Evolutionary conservation across 2,113 vertebrate species (phyloP).

Genomic region (Clupea harengus): DNA sequence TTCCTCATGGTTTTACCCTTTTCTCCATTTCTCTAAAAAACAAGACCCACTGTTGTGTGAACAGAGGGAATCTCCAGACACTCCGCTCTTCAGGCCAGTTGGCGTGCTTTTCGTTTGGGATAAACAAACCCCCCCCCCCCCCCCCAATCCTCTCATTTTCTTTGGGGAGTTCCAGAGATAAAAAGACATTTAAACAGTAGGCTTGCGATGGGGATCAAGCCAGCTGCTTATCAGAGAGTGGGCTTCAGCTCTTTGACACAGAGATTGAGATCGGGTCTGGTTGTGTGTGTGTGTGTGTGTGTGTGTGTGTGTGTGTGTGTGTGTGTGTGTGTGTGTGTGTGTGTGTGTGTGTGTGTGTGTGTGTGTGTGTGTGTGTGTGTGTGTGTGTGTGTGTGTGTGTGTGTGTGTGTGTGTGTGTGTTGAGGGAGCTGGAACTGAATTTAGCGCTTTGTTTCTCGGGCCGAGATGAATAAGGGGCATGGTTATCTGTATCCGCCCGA

Average conservation of each 20-base stretch:
- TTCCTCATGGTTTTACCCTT: too few relatives aligned
- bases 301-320: not conserved
- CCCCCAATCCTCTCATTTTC: not conserved
- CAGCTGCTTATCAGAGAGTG: conserved; percentile 38
- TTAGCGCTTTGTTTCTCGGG: not conserved
- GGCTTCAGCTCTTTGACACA: conserved; percentile 28
- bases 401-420: not conserved
- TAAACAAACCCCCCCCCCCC: not conserved
- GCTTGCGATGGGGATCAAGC: conserved; percentile 32
- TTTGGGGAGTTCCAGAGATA: conserved; percentile 15
- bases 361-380: not conserved
- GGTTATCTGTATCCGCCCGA: not conserved
- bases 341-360: not conserved
- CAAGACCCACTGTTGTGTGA: not conserved
- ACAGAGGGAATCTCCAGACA: conserved; percentile 57
- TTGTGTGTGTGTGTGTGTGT: not conserved
- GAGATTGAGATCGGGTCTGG: conserved; percentile 33
- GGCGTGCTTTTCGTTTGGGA: conserved; percentile 41
- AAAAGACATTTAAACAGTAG: conserved; percentile 31
- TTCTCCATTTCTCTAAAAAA: not conserved
- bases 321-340: not conserved
- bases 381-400: not conserved
- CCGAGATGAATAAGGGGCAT: not conserved
- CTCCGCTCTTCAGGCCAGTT: conserved; percentile 40
- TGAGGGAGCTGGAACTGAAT: not conserved